phyloP scores from a whole-genome alignment of 2,888 invertebrate species.

The Lochmaea crataegi region DNA sequence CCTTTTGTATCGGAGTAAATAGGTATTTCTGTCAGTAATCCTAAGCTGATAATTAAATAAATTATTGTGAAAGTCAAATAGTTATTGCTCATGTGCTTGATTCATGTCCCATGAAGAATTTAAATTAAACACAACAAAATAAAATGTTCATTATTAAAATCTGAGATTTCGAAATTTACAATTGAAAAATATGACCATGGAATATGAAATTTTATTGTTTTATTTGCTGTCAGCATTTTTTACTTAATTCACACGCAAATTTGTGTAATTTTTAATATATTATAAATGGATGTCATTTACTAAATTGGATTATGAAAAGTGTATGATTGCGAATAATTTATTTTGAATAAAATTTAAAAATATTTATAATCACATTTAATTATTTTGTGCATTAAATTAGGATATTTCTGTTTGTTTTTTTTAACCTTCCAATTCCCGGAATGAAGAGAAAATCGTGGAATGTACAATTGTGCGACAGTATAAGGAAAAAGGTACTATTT shows the following conservation, averaged over 20 bases:
- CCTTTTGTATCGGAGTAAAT: no score
- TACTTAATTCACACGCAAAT: background rate
- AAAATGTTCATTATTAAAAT: background rate
- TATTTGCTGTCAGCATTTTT: background rate
- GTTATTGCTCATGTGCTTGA: no score
- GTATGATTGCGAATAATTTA: conserved; percentile 2
- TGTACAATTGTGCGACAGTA: no score
- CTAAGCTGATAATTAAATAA: no score
- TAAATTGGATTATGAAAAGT: background rate
- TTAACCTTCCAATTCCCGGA: background rate
- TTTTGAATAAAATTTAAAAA: conserved; percentile 12
- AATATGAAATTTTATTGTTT: background rate
- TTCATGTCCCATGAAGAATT: no score
- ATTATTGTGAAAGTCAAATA: no score
- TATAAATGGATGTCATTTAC: background rate
- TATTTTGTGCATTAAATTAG: conserved; percentile 18
- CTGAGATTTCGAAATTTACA: background rate
- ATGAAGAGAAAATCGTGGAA: no score
- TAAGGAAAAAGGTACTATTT: no score
- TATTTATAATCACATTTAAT: background rate
- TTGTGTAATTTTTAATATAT: background rate
- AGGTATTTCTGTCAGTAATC: no score
- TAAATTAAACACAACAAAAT: no score
- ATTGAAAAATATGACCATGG: background rate
- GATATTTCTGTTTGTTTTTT: conserved; percentile 12